Evolutionary conservation across 1,140 invertebrate species (phyloP), one percentile per base, ranked within the genome.

Genomic region (Sarcophaga bullata): DNA sequence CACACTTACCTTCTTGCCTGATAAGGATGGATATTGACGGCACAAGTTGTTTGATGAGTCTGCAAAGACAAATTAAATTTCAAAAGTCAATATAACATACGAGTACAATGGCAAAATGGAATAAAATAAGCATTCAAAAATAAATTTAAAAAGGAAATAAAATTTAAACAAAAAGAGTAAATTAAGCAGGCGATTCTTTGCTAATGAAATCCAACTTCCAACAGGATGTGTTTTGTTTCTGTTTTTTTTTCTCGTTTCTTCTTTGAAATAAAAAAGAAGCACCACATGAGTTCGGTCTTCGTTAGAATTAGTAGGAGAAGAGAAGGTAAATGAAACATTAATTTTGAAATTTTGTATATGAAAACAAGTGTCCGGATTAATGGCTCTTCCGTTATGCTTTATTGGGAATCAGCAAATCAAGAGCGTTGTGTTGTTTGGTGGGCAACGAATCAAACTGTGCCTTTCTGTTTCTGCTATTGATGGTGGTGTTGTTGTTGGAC

Each of bases 261-360:
- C 19, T 68, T 19, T 62, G 10, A 62, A 76, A 47, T 15, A 49
- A 76, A 37, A 47, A 75, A 48, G 9, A 48, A n/a, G 49, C 75
- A 19, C 75, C 75, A 78, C 75, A 78, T 78, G 75, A 78, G 75
- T 15, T 76, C 4, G 4, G 17, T 68, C 10, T 68, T 19, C 25
- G 25, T 37, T 37, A 37, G 25, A 37, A 37, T 37, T 37, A 37
- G 25, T 37, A 37, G 25, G 25, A 37, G 25, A 37, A 37, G 25
- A 37, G n/a, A 78, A 78, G 50, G 19, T n/a, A 78, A 78, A 78
- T 78, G 75, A 78, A 78, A 78, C 75, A 78, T 78, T 78, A 78
- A 78, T 78, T 78, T 78, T 78, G 25, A 68, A 68, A 37, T 37
- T 37, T 37, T 68, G 62, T 19, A 68, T 68, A 52, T 52, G 75